Percentiles rank a stretch among this genome's conserved stretches.
These are phyloP conservation scores for Ormyrus rosae DNA, from an alignment of 2,888 invertebrate species.

Conservation along the genomic window DNA sequence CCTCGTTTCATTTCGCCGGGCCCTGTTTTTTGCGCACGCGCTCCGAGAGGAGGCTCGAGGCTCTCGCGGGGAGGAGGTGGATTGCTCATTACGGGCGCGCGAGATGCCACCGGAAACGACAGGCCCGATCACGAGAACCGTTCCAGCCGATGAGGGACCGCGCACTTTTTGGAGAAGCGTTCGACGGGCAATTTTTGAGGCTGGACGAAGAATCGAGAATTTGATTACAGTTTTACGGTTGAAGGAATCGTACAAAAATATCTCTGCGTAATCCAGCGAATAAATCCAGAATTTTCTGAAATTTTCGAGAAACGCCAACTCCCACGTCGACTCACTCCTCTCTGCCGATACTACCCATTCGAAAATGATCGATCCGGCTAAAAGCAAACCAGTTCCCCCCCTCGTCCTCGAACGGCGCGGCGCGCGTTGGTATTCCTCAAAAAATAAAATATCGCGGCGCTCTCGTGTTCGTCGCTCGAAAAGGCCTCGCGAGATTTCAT, in stretches of 20 bases:
- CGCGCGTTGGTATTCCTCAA: constrained; percentile 6
- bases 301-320: too few relatives aligned
- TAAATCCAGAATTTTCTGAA: too few relatives aligned
- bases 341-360: not conserved
- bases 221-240: too few relatives aligned
- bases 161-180: too few relatives aligned
- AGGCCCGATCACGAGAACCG: constrained; percentile 11
- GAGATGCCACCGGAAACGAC: constrained; percentile 32
- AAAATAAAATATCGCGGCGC: constrained; percentile 5
- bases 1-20: constrained; percentile 24
- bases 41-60: constrained; percentile 2
- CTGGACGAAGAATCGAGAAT: too few relatives aligned
- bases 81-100: constrained; percentile 40
- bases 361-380: constrained; percentile 11
- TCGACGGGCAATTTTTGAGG: too few relatives aligned
- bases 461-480: constrained; percentile 10
- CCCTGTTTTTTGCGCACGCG: not conserved
- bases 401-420: not conserved
- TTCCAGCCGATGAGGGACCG: too few relatives aligned
- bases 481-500: constrained; percentile 21
- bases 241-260: too few relatives aligned
- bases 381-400: constrained; percentile 38
- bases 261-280: too few relatives aligned
- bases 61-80: not conserved
- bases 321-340: too few relatives aligned